A percentile compares a stretch with the other conserved stretches of the same genome.
Evolutionary conservation across 2,888 invertebrate species (phyloP).

Genomic region (Caradrina kadenii): DNA sequence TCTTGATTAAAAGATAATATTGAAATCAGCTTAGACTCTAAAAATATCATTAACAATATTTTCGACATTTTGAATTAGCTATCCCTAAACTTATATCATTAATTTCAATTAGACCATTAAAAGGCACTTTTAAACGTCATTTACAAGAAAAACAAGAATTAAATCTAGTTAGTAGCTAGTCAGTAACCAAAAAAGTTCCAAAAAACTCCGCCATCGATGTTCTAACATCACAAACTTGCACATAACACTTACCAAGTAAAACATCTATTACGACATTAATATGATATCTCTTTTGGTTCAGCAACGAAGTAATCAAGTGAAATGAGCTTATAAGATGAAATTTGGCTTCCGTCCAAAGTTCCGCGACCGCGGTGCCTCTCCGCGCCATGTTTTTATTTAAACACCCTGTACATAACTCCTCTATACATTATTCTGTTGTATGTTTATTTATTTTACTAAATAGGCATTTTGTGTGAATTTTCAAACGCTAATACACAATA

Average conservation of each 20-base stretch:
- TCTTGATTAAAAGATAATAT: too few species aligned
- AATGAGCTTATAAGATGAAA: constrained; percentile 72
- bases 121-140: too few species aligned
- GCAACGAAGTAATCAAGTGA: constrained; percentile 76
- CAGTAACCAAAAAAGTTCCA: too few species aligned
- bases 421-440: constrained; percentile 35
- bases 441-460: not conserved
- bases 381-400: constrained; percentile 67
- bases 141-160: too few species aligned
- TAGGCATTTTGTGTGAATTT: too few species aligned
- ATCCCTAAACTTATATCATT: too few species aligned
- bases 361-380: constrained; percentile 51
- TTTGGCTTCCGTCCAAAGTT: constrained; percentile 73
- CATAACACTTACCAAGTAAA: constrained; percentile 59
- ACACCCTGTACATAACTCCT: constrained; percentile 35
- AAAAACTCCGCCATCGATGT: constrained; percentile 34
- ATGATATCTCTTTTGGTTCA: constrained; percentile 77
- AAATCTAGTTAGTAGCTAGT: too few species aligned
- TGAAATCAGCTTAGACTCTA: too few species aligned
- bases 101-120: too few species aligned
- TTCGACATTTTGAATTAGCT: too few species aligned
- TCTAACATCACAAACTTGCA: constrained; percentile 35
- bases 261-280: constrained; percentile 75
- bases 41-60: too few species aligned
- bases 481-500: too few species aligned